phyloP scores from a whole-genome alignment of 2,888 invertebrate species.

The Drosophila barbarae region DNA sequence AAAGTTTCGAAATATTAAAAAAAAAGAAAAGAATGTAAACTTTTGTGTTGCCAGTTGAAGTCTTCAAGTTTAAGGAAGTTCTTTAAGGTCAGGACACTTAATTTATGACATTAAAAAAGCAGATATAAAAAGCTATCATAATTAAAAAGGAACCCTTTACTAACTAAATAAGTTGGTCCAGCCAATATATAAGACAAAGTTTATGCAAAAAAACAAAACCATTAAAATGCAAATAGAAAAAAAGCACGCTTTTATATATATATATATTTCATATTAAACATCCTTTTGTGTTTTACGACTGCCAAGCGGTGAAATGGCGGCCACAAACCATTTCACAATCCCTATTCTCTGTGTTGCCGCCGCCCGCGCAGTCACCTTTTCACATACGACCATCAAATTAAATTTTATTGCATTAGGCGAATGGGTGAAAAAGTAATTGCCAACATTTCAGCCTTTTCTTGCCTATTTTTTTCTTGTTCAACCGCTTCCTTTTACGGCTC shows the following conservation, averaged over 20 bases:
- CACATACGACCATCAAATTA: conserved; percentile 59
- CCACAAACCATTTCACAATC: conserved; percentile 42
- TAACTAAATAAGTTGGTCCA: conserved; percentile 7
- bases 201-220: conserved; percentile 46
- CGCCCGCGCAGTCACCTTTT: conserved; percentile 48
- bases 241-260: conserved; percentile 5
- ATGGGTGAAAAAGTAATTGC: conserved; percentile 50
- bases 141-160: background rate
- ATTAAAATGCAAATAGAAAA: conserved; percentile 64
- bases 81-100: background rate
- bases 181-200: conserved; percentile 30
- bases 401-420: conserved; percentile 67
- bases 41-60: background rate
- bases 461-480: conserved; percentile 19
- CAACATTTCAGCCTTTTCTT: conserved; percentile 30
- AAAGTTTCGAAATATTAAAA: conserved; percentile 2
- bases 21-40: too few relatives aligned
- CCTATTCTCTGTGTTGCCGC: conserved; percentile 6
- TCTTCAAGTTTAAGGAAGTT: background rate
- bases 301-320: conserved; percentile 48
- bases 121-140: background rate
- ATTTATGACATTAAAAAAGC: background rate
- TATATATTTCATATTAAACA: conserved; percentile 50
- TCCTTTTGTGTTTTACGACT: conserved; percentile 60
- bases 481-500: conserved; percentile 40